phyloP scores from a whole-genome alignment of 2,113 vertebrate genomes.

The Leuciscus idus region DNA sequence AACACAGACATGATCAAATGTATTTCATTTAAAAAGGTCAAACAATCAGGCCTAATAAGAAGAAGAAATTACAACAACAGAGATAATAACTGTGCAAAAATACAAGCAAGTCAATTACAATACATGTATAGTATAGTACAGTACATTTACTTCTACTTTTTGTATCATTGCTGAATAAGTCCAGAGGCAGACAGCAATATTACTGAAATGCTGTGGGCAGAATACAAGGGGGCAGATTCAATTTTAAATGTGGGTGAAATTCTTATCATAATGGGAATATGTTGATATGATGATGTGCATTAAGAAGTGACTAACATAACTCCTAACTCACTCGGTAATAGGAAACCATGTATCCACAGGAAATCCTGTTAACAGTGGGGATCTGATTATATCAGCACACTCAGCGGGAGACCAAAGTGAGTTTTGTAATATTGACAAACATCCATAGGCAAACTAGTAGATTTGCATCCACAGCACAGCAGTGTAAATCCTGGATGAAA shows the following conservation, averaged over 20 bases:
- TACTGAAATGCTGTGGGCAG: background rate
- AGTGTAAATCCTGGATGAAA: background rate
- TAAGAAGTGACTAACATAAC: background rate
- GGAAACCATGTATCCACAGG: constrained; percentile 21
- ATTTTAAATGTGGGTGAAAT: background rate
- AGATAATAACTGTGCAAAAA: background rate
- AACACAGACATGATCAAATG: background rate
- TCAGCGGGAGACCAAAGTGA: background rate
- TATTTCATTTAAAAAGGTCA: background rate
- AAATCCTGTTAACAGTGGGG: constrained; percentile 16
- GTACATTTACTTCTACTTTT: background rate
- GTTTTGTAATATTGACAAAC: constrained; percentile 4
- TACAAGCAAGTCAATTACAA: background rate
- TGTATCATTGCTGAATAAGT: background rate
- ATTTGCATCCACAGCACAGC: background rate
- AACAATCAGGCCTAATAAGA: background rate
- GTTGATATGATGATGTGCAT: constrained; percentile 7
- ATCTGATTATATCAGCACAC: constrained; percentile 13
- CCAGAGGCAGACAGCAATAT: background rate
- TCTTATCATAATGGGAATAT: background rate
- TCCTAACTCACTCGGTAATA: constrained; percentile 6
- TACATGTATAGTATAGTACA: background rate
- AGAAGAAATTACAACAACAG: background rate
- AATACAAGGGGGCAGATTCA: background rate
- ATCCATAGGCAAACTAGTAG: background rate